Evolutionary conservation across 2,888 invertebrate genomes (phyloP), one percentile per base, ranked within the genome.

Genomic region (Cephonodes hylas): DNA sequence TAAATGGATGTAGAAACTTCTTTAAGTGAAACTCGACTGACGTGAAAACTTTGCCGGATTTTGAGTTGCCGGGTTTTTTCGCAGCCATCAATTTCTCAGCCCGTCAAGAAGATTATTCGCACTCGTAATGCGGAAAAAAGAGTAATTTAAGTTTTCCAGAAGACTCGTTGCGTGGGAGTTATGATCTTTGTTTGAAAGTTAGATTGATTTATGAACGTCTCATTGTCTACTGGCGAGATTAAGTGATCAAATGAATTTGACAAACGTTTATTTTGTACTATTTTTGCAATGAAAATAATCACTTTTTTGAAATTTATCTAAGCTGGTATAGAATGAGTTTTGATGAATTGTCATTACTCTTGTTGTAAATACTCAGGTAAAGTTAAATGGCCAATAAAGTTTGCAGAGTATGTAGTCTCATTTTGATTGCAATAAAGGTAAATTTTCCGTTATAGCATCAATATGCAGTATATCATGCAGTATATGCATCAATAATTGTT

Each of bases 61-160:
- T 88, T 80, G 84, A 83, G 81, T 77, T 74, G 80, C 79, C 53
- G 82, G 71, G 76, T 85, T 89, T 91, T 91, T 88, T 85, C 83
- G 79, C 77, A 86, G 80, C 88, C 91, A 91, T 92, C 91, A 91
- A 92, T 92, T 92, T 89, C 88, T 83, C 88, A 86, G 85, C 80
- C 86, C 90, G 92, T 92, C 92, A 91, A 81, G 92, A 90, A 91
- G 92, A 91, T 91, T 91, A 90, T 92, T 92, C 90, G 86, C 92
- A 90, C 91, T 91, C 86, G 84, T 85, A 85, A 89, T 84, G 86
- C 90, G 89, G 88, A 90, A 91, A 91, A 88, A 91, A 90, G 88
- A 85, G 91, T 90, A 89, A 91, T 92, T 92, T 91, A 92, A 91
- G 89, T 91, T 91, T 89, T 85, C 79, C 79, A 81, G 80, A 81